Percentiles rank a stretch among this genome's conserved stretches.
phyloP scores from a whole-genome alignment of 2,797 vertebrate genomes.

The Oreochromis grahami region DNA sequence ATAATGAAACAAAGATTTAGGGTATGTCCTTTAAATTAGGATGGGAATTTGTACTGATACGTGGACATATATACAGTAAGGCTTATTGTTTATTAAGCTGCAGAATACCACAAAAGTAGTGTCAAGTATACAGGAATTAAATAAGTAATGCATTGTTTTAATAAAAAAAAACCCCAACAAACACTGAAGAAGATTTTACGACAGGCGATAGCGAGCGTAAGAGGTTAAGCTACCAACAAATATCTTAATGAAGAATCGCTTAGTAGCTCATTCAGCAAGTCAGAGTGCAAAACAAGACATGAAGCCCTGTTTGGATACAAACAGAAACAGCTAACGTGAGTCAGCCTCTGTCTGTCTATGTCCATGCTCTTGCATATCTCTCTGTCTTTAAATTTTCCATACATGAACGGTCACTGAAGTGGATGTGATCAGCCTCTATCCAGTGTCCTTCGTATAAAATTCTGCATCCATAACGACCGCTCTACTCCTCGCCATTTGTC shows the following conservation, averaged over 20 bases:
- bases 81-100: background rate
- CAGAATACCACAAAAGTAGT: background rate
- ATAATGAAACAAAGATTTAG: background rate
- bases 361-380: background rate
- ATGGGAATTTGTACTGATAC: background rate
- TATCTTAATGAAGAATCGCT: background rate
- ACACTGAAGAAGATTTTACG: background rate
- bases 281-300: background rate
- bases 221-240: background rate
- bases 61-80: background rate
- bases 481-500: background rate
- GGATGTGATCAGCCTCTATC: background rate
- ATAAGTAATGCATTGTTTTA: background rate
- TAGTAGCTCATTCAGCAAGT: background rate
- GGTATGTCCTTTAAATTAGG: background rate
- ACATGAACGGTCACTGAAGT: background rate
- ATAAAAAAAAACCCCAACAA: rapidly evolving
- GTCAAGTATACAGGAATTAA: background rate
- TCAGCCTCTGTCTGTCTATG: background rate
- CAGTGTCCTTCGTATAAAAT: constrained; percentile 1
- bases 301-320: background rate
- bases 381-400: background rate
- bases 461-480: constrained; percentile 15
- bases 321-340: background rate
- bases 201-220: background rate